phyloP scores from a whole-genome alignment of 2,888 invertebrate species.

The Hyppa rectilinea region DNA sequence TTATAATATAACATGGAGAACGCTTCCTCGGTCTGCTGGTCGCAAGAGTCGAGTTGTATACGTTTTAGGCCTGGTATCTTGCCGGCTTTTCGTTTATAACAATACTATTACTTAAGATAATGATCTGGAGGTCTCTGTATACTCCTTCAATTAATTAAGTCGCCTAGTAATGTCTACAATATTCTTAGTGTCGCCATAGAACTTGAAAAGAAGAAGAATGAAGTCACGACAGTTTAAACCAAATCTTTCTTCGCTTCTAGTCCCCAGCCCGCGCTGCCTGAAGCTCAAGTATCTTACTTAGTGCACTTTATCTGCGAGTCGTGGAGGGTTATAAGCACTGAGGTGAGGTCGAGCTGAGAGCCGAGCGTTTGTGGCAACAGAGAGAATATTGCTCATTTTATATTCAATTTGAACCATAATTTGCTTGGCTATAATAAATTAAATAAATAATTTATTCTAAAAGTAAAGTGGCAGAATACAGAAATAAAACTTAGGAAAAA shows the following conservation, averaged over 20 bases:
- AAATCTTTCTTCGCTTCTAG: too few species aligned
- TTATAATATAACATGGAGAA: neutral
- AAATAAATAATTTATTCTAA: too few species aligned
- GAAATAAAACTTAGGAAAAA: too few species aligned
- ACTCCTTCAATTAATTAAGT: too few species aligned
- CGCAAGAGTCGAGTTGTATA: neutral
- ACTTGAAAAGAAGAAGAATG: too few species aligned
- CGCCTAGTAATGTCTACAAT: too few species aligned
- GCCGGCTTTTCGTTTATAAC: neutral
- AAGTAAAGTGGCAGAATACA: too few species aligned
- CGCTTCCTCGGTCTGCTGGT: too few species aligned
- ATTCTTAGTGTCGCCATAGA: too few species aligned
- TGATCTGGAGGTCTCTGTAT: neutral
- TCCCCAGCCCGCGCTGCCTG: too few species aligned
- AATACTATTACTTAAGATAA: neutral
- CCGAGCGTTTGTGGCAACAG: slow-evolving; percentile 1
- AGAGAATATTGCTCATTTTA: slow-evolving; percentile 26
- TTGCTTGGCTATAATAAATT: neutral
- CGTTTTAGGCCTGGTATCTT: neutral
- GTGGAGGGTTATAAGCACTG: neutral
- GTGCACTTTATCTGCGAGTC: slow-evolving; percentile 27
- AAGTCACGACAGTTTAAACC: too few species aligned
- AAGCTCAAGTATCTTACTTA: slow-evolving; percentile 10
- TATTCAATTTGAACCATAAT: slow-evolving; percentile 8
- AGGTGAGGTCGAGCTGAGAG: neutral